Evolutionary conservation across 1,140 invertebrate species (phyloP), one percentile per base, ranked within the genome.

Genomic region (Leptoteleia sp.): DNA sequence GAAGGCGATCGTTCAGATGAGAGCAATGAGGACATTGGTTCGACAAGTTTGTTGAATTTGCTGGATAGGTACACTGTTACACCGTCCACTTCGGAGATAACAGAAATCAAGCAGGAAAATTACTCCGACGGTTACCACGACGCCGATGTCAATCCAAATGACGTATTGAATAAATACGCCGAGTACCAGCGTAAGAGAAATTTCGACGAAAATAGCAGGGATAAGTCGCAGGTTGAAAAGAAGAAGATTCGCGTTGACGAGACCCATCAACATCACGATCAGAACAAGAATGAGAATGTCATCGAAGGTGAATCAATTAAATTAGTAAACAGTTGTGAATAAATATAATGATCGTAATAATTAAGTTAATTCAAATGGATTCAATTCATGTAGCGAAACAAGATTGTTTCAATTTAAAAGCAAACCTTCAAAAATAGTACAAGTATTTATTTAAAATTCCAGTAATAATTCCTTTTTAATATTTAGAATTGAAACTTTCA

Each of bases 1-100:
- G 81, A 83, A 3, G 45, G 11, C 6, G 82, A 82, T 1, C 76
- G 59, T 9, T 85, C 82, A 11, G 82, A 84, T 17, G 83, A 85
- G 19, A 83, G 81, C 42, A 38, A 45, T 4, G 82, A 81, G 25
- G 81, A 83, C 5, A 67, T 50, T 2, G 54, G 70, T 45, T 67
- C 73, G 0, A 9, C 43, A 3, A 73, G 22, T 29, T 25, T 73
- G 4, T 29, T 79, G 5, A 81, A 70, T 29, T 4, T 77, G 0
- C 43, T 71, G 0, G 59, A 77, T 9, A 71, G 19, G 37, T 70
- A 70, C 37, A 17, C 55, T 2, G 25, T 62, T 0, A 13, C 52
- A 0, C 33, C 59, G 0, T 15, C 52, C 0, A 7, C 40, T 0
- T n/a, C 43, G 6, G 65, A 77, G 5, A 6, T 3, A 1, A 33